phyloP scores from a whole-genome alignment of 2,888 invertebrate genomes.

The Hemithea aestivaria region DNA sequence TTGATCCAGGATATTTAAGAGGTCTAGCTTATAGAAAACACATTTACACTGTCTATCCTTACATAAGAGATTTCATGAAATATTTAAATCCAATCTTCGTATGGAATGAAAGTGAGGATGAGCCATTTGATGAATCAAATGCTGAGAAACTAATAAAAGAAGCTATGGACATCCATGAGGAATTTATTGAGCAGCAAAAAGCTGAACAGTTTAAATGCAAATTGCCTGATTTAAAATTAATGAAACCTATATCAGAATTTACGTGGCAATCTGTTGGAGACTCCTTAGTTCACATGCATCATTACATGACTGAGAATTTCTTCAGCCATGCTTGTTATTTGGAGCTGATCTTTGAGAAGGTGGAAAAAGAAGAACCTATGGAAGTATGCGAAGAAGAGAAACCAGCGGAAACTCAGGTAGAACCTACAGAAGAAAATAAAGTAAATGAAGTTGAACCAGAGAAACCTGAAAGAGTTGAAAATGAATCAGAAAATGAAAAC shows the following conservation, averaged over 20 bases:
- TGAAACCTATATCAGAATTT: constrained; percentile 77
- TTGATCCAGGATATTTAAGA: constrained; percentile 86
- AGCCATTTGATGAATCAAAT: constrained; percentile 70
- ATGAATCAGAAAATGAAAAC: constrained; percentile 56
- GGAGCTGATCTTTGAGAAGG: constrained; percentile 56
- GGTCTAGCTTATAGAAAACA: constrained; percentile 86
- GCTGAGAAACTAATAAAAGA: constrained; percentile 78
- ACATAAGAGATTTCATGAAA: constrained; percentile 83
- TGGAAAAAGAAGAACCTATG: constrained; percentile 44
- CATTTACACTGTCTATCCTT: constrained; percentile 85
- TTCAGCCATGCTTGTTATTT: constrained; percentile 76
- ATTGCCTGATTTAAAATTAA: constrained; percentile 77
- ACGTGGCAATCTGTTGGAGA: constrained; percentile 84
- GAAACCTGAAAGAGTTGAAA: constrained; percentile 39
- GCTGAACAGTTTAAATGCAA: constrained; percentile 74
- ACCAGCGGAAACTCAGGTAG: constrained; percentile 45
- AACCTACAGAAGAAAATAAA: constrained; percentile 42
- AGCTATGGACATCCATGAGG: constrained; percentile 76
- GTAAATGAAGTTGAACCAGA: constrained; percentile 32
- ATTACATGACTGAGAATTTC: constrained; percentile 80
- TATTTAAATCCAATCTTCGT: constrained; percentile 79
- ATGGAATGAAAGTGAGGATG: constrained; percentile 62
- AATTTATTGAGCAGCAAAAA: constrained; percentile 72
- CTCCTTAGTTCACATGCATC: constrained; percentile 82
- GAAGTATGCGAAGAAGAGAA: constrained; percentile 64